These are phyloP conservation scores for Hipparchia semele DNA, from an alignment of 2,888 invertebrate genomes.

Conservation along the genomic window DNA sequence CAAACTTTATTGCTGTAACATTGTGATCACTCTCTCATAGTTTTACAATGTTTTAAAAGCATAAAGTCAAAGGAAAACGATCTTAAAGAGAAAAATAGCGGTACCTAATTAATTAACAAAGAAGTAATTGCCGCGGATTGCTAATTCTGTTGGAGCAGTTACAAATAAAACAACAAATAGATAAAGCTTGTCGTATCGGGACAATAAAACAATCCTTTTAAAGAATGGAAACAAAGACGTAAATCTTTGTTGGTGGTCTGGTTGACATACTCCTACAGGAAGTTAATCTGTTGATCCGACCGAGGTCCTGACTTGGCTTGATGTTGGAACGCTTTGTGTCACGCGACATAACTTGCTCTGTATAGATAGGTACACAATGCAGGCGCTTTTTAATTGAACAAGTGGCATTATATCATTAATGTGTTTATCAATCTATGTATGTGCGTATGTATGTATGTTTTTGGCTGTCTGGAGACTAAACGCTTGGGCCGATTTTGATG, in stretches of 20 bases:
- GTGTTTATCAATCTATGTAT: too few relatives aligned
- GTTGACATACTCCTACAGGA: conserved; percentile 75
- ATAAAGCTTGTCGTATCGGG: conserved; percentile 29
- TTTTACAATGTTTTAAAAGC: conserved; percentile 1
- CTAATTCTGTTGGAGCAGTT: conserved; percentile 7
- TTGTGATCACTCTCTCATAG: too few relatives aligned
- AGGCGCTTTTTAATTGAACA: not conserved
- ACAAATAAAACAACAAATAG: conserved; percentile 25
- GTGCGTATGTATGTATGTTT: too few relatives aligned
- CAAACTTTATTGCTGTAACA: too few relatives aligned
- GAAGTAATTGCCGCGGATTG: conserved; percentile 17
- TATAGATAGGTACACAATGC: not conserved
- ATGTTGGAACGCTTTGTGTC: conserved; percentile 56
- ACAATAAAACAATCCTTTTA: conserved; percentile 51
- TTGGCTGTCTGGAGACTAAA: too few relatives aligned
- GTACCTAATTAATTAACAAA: conserved; percentile 20
- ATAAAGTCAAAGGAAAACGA: conserved; percentile 11
- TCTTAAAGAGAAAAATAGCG: conserved; percentile 3
- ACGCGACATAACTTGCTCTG: conserved; percentile 43
- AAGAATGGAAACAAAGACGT: conserved; percentile 67
- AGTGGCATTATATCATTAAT: conserved; percentile 1
- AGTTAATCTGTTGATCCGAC: conserved; percentile 76
- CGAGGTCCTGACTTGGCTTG: conserved; percentile 60
- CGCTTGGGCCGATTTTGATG: too few relatives aligned
- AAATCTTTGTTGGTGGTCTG: conserved; percentile 70